phyloP scores from a whole-genome alignment of 2,888 invertebrate genomes.

The Epicampocera succincta region DNA sequence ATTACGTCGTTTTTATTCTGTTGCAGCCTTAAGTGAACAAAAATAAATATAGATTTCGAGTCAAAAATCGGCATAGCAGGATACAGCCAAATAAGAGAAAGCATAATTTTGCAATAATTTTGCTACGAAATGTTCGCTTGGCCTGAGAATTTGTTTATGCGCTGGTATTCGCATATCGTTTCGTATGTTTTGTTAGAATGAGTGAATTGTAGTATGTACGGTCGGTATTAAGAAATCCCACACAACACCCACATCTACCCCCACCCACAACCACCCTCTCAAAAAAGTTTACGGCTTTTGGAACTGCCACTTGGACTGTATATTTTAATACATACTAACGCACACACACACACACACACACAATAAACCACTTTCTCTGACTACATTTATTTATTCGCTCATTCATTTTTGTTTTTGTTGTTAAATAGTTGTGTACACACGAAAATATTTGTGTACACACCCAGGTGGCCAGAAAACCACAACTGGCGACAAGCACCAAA shows the following conservation, averaged over 20 bases:
- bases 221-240: conserved; percentile 56
- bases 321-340: neutral
- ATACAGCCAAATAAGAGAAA: too few relatives aligned
- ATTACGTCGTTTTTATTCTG: too few relatives aligned
- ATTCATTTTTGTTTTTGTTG: conserved; percentile 44
- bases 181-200: conserved; percentile 9
- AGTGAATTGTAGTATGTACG: conserved; percentile 44
- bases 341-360: conserved; percentile 15
- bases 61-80: too few relatives aligned
- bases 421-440: conserved; percentile 43
- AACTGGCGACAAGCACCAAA: too few relatives aligned
- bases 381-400: conserved; percentile 38
- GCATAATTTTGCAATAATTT: neutral
- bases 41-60: too few relatives aligned
- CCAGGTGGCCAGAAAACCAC: too few relatives aligned
- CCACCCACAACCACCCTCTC: conserved; percentile 28
- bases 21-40: too few relatives aligned
- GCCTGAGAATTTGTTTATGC: conserved; percentile 11
- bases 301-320: conserved; percentile 49
- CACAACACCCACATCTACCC: conserved; percentile 52
- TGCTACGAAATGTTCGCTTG: neutral
- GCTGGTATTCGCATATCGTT: neutral
- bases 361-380: conserved; percentile 46
- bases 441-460: conserved; percentile 8
- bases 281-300: conserved; percentile 22